These are phyloP conservation scores for Apostichopus californicus DNA, from an alignment of 35 echinoderm and acorn worm genomes.

Conservation along the genomic window DNA sequence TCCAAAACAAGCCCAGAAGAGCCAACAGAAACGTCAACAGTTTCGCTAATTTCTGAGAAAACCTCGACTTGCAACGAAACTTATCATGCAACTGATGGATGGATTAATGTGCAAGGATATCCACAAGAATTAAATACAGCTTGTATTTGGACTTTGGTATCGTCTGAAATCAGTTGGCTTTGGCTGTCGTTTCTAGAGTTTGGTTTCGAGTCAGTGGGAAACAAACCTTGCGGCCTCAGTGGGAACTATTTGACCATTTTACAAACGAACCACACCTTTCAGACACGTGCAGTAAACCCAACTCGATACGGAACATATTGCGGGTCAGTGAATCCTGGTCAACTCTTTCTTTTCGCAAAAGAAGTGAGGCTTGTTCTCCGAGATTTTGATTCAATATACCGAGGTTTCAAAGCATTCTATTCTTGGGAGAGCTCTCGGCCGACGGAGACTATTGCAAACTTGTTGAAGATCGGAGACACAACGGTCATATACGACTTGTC, in stretches of 20 bases:
- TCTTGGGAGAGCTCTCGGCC: not conserved
- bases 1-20: not conserved
- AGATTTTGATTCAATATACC: not conserved
- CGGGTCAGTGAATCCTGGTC: not conserved
- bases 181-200: not conserved
- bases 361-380: constrained; percentile 8
- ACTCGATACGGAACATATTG: not conserved
- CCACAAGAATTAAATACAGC: not conserved
- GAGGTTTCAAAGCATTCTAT: not conserved
- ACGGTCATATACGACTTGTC: not conserved
- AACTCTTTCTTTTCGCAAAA: not conserved
- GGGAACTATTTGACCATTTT: not conserved
- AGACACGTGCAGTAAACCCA: not conserved
- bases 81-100: not conserved
- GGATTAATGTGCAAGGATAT: not conserved
- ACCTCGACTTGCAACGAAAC: not conserved
- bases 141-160: constrained; percentile 21
- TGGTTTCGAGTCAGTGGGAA: not conserved
- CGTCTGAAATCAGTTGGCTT: not conserved
- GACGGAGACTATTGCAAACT: not conserved
- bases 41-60: not conserved
- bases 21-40: not conserved
- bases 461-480: not conserved
- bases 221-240: not conserved
- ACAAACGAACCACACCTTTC: constrained; percentile 1